These are phyloP conservation scores for Diplodus puntazzo DNA, from an alignment of 2,797 vertebrate species.

Conservation along the genomic window DNA sequence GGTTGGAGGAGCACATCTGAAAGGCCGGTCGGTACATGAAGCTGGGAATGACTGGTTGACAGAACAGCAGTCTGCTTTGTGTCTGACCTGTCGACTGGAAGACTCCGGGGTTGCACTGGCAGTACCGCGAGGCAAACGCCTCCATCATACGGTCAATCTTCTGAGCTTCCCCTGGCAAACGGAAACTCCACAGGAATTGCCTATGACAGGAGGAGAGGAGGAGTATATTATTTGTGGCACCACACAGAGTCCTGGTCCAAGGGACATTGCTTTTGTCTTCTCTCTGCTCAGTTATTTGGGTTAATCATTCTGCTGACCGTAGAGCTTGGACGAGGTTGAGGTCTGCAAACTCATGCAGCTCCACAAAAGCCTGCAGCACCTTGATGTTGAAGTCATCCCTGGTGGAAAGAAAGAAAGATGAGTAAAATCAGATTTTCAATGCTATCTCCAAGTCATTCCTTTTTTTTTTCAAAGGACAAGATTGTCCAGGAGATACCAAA, in stretches of 20 bases:
- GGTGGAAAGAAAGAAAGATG: slow-evolving; percentile 39
- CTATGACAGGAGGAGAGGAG: slow-evolving; percentile 71
- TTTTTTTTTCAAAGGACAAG: slow-evolving; percentile 6
- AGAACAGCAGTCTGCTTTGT: neutral
- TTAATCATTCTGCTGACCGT: slow-evolving; percentile 82
- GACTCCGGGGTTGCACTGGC: slow-evolving; percentile 96
- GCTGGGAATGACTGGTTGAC: neutral
- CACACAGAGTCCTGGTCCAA: neutral
- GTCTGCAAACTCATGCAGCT: slow-evolving; percentile 98
- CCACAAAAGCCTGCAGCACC: slow-evolving; percentile 97
- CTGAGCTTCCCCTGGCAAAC: slow-evolving; percentile 97
- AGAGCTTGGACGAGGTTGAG: slow-evolving; percentile 97
- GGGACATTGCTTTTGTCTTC: neutral
- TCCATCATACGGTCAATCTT: slow-evolving; percentile 99
- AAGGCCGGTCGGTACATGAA: neutral
- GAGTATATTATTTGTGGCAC: neutral
- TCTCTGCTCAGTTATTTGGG: neutral
- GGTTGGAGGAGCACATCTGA: neutral
- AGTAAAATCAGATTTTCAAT: slow-evolving; percentile 5
- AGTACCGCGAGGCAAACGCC: slow-evolving; percentile 95
- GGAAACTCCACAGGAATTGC: slow-evolving; percentile 98
- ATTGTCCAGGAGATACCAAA: slow-evolving; percentile 25
- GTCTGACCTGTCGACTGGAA: slow-evolving; percentile 96
- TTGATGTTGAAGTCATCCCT: slow-evolving; percentile 99
- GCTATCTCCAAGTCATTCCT: neutral